Conservation (phyloP, 1,140 invertebrate genomes). For the Helicoverpa zea region DNA sequence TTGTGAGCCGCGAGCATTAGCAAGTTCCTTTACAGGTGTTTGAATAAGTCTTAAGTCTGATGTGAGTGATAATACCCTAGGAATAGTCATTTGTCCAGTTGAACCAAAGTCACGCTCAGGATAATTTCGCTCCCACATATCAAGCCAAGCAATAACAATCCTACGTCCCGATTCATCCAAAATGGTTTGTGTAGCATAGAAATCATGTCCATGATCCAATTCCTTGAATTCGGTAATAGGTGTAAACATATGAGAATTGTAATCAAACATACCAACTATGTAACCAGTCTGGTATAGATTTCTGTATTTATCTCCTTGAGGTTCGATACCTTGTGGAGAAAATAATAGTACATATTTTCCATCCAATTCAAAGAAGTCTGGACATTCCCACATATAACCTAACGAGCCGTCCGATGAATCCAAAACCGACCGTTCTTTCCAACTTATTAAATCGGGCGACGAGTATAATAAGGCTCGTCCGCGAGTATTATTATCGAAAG, state of each 20-base stretch:
- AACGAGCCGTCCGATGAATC: constrained; percentile 70
- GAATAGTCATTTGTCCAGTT: constrained; percentile 74
- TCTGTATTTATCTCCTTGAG: constrained; percentile 75
- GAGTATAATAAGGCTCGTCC: constrained; percentile 75
- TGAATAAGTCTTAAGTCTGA: constrained; percentile 65
- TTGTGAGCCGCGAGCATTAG: constrained; percentile 34
- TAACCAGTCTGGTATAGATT: constrained; percentile 82
- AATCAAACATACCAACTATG: constrained; percentile 76
- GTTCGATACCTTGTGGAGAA: constrained; percentile 78
- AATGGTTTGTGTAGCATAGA: constrained; percentile 81
- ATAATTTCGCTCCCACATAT: constrained; percentile 81
- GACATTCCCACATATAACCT: constrained; percentile 82
- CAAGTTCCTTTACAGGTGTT: constrained; percentile 67
- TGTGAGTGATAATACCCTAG: constrained; percentile 64
- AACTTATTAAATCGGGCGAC: constrained; percentile 71
- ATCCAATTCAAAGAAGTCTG: constrained; percentile 77
- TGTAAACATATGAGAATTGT: constrained; percentile 66
- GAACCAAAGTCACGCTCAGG: constrained; percentile 74
- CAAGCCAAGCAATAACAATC: constrained; percentile 76
- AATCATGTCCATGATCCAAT: constrained; percentile 80
- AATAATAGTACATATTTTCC: constrained; percentile 75
- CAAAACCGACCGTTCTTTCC: constrained; percentile 71
- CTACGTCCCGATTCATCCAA: constrained; percentile 64
- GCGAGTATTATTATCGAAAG: constrained; percentile 64
- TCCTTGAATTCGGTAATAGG: constrained; percentile 69